Base-by-base conservation (phyloP, 2,113 vertebrate species). In the Rafetus swinhoei region DNA sequence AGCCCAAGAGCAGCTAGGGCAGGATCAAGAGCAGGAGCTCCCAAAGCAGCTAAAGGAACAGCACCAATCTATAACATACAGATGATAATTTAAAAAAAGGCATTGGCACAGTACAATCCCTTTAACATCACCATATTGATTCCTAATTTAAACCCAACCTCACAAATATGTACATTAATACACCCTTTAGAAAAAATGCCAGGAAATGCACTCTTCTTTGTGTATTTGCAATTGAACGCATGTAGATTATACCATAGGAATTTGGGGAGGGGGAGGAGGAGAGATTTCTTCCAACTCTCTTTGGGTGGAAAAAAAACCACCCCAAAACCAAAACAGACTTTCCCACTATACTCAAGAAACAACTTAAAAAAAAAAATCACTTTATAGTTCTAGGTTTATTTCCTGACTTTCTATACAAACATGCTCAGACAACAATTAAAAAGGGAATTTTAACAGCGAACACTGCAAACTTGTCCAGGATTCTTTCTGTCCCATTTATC, bases 1-100 rank as follows among this genome's bases (percentile, higher is more conserved):
- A 99, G 98, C 96, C 99, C 99, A 93, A 99, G 99, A 81, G 99
- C 99, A 97, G 99, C 99, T 94, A 99, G 99, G 95, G 98, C 97
- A 93, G 99, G 99, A 95, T 99, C 99, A 93, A 99, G 98, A 97
- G 98, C 98, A 95, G 99, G 99, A 97, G 98, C 99, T 97, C 99
- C 99, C 77, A 99, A 96, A 95, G 99, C 98, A 97, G 99, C 98
- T 90, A 99, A 98, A 50, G 99, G 98, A 93, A 99, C 98, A 83
- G 98, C 99, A 97, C 99, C 99, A 97, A 99, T 99, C 99, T 99
- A 97, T n/a, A 96, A 72, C 55, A 85, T 45, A 35, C 24, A 69
- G 27, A 92, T 72, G 59, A 62, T 62, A 29, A 72, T 72, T 35
- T 21, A 72, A 72, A 35, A 10, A 72, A 16, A n/a, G 62, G 32